phyloP scores from a whole-genome alignment of 2,113 vertebrate genomes.

The Arizona elegans region DNA sequence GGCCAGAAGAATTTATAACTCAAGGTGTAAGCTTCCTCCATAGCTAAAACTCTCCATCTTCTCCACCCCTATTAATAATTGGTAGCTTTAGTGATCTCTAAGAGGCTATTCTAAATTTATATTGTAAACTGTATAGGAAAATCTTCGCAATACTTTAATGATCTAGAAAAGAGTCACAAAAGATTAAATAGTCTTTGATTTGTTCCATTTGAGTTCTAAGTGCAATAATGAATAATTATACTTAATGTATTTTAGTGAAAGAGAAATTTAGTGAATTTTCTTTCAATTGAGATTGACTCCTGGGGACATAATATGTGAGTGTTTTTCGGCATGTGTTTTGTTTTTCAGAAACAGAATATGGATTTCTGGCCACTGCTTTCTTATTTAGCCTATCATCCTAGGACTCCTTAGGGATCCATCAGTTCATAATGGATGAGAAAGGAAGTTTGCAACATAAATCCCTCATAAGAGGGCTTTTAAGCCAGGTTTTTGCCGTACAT shows the following conservation, averaged over 20 bases:
- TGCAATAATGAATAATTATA: neutral
- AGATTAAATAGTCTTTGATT: neutral
- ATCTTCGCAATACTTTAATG: neutral
- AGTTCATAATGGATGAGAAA: neutral
- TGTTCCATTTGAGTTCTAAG: neutral
- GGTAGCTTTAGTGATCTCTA: neutral
- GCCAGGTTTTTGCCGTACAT: neutral
- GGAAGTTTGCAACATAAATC: neutral
- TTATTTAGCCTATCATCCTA: neutral
- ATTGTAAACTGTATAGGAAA: neutral
- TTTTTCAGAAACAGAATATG: neutral
- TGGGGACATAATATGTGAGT: neutral
- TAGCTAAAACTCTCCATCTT: neutral
- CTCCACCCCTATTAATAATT: neutral
- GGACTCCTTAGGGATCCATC: neutral
- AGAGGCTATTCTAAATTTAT: neutral
- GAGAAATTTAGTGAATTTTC: neutral
- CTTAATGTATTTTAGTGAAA: neutral
- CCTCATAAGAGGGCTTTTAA: neutral
- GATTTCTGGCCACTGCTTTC: neutral
- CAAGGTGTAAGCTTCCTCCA: neutral
- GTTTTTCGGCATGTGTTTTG: neutral
- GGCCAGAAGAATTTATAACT: neutral
- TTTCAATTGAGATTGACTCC: neutral
- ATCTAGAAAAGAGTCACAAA: neutral